These are phyloP conservation scores for Phortica variegata DNA, from an alignment of 1,140 invertebrate genomes.

Conservation along the genomic window DNA sequence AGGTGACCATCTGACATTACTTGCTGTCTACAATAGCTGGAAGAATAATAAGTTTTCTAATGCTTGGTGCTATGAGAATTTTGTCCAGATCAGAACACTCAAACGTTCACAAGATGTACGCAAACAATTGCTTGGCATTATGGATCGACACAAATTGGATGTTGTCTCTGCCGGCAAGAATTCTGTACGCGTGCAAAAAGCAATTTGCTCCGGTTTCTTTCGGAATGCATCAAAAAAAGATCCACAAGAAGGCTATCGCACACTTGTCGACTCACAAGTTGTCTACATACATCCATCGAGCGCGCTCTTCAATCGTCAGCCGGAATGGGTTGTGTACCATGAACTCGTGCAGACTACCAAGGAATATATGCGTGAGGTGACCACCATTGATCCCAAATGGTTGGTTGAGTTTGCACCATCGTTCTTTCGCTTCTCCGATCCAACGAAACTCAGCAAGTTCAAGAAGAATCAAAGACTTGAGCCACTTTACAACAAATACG, in stretches of 20 bases:
- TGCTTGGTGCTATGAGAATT: slow-evolving; percentile 99
- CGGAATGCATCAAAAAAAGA: slow-evolving; percentile 98
- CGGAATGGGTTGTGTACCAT: slow-evolving; percentile 99
- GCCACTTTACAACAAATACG: slow-evolving; percentile 98
- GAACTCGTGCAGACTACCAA: slow-evolving; percentile 99
- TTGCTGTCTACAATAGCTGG: slow-evolving; percentile 99
- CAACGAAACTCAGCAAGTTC: slow-evolving; percentile 97
- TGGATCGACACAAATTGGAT: slow-evolving; percentile 98
- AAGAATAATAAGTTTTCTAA: slow-evolving; percentile 99
- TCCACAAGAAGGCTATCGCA: slow-evolving; percentile 98
- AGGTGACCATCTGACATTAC: slow-evolving; percentile 92
- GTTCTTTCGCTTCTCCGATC: slow-evolving; percentile 99
- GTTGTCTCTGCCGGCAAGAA: slow-evolving; percentile 96
- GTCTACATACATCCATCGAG: slow-evolving; percentile 99
- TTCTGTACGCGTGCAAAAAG: slow-evolving; percentile 94
- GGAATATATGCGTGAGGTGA: slow-evolving; percentile 99
- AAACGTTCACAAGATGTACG: slow-evolving; percentile 98
- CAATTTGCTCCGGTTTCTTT: slow-evolving; percentile 99
- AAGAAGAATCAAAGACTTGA: slow-evolving; percentile 99
- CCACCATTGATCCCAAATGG: slow-evolving; percentile 99
- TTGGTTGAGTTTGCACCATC: slow-evolving; percentile 98
- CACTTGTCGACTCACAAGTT: slow-evolving; percentile 95
- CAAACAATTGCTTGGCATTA: slow-evolving; percentile 96
- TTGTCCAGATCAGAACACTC: slow-evolving; percentile 95
- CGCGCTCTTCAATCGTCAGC: slow-evolving; percentile 95